These are phyloP conservation scores for Thera obeliscata DNA, from an alignment of 2,888 invertebrate genomes.

Conservation along the genomic window DNA sequence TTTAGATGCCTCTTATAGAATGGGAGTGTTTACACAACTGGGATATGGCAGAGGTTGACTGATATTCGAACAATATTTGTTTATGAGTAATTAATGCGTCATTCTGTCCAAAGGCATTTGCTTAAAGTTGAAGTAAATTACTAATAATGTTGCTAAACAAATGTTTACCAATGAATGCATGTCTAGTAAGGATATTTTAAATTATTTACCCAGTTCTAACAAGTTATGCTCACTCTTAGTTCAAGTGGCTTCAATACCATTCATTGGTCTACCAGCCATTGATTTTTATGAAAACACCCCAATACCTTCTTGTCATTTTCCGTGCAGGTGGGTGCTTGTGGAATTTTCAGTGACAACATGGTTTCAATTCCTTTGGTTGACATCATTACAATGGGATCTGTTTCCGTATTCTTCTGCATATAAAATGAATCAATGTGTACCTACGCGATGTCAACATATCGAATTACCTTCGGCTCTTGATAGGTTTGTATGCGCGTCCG, in stretches of 20 bases:
- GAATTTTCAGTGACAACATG: constrained; percentile 15
- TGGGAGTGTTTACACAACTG: too few relatives aligned
- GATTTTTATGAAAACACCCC: constrained; percentile 19
- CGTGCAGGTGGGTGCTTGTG: not conserved
- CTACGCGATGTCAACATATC: constrained; percentile 55
- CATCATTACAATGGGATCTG: constrained; percentile 10
- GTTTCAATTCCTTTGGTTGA: constrained; percentile 11
- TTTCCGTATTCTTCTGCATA: constrained; percentile 18
- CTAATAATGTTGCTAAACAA: too few relatives aligned
- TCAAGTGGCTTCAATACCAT: constrained; percentile 17
- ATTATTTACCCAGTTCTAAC: constrained; percentile 21
- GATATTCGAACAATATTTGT: too few relatives aligned
- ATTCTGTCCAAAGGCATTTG: too few relatives aligned
- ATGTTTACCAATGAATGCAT: too few relatives aligned
- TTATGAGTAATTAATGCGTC: too few relatives aligned
- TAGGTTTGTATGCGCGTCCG: constrained; percentile 74
- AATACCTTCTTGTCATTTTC: constrained; percentile 17
- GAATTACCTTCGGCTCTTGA: constrained; percentile 82
- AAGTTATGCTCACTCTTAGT: constrained; percentile 9
- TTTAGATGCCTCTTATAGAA: too few relatives aligned
- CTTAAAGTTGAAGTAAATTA: too few relatives aligned
- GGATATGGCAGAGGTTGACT: too few relatives aligned
- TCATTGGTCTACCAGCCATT: constrained; percentile 17
- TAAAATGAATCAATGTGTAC: constrained; percentile 32
- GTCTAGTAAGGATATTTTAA: constrained; percentile 2